Evolutionary conservation across 2,797 vertebrate species (phyloP).

Genomic region (Halcyon leucocephala): DNA sequence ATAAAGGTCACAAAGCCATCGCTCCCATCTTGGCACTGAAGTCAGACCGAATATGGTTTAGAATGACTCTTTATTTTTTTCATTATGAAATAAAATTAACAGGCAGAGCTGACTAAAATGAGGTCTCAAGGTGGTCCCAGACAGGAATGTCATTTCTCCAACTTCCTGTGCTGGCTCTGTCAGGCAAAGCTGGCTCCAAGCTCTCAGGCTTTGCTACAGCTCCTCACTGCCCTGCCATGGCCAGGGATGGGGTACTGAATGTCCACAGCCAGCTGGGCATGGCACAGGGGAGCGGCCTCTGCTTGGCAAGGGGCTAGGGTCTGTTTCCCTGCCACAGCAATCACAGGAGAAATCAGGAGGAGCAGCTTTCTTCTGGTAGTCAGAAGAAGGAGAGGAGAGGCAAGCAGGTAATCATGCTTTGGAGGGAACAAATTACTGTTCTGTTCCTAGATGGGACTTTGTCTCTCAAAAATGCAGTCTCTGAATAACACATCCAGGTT

Average conservation of each 20-base stretch:
- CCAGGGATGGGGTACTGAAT: background rate
- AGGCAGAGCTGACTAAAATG: background rate
- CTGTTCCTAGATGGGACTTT: background rate
- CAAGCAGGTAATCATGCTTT: background rate
- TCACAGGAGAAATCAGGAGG: background rate
- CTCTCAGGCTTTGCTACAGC: background rate
- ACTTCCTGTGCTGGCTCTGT: background rate
- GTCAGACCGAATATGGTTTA: background rate
- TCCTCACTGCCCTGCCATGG: rapidly evolving
- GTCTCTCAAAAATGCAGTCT: background rate
- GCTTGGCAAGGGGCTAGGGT: background rate
- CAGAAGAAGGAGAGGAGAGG: background rate
- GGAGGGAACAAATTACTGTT: background rate
- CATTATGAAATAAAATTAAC: background rate
- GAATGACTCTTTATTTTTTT: background rate
- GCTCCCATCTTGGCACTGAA: background rate
- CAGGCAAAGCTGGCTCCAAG: background rate
- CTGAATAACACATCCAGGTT: background rate
- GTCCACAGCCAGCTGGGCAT: background rate
- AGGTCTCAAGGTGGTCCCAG: background rate
- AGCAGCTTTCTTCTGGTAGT: background rate
- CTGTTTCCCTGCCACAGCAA: background rate
- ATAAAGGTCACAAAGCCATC: background rate
- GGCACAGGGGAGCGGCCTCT: background rate
- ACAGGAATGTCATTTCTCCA: background rate